phyloP scores from a whole-genome alignment of 2,888 invertebrate species.

The Choristoneura rosaceana region DNA sequence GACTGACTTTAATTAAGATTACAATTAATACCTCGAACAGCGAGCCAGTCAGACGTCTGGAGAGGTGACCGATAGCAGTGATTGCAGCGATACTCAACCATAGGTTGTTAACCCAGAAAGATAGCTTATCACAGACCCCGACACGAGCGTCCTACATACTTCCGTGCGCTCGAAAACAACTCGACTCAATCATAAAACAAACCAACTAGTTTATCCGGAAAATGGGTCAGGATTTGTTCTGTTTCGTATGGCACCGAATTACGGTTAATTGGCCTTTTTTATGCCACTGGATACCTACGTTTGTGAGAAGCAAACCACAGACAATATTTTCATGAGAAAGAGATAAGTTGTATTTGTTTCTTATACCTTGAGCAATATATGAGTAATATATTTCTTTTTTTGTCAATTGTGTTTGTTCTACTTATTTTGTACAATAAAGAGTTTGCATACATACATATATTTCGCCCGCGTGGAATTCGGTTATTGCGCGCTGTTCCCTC shows the following conservation, averaged over 20 bases:
- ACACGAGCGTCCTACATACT: constrained; percentile 80
- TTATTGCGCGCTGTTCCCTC: too few relatives aligned
- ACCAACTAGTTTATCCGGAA: background rate
- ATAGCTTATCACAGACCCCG: constrained; percentile 73
- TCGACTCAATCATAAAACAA: constrained; percentile 35
- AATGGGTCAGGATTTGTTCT: constrained; percentile 14
- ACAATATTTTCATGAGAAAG: background rate
- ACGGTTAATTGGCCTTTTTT: background rate
- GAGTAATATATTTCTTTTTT: too few relatives aligned
- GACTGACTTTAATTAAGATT: constrained; percentile 16
- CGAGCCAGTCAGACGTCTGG: constrained; percentile 32
- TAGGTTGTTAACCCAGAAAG: constrained; percentile 83
- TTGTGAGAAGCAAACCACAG: background rate
- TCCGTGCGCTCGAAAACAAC: constrained; percentile 60
- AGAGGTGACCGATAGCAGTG: constrained; percentile 64
- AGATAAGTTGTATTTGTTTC: too few relatives aligned
- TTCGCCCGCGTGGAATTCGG: too few relatives aligned
- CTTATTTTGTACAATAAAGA: too few relatives aligned
- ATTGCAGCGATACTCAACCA: constrained; percentile 73
- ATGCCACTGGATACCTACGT: background rate
- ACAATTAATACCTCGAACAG: constrained; percentile 21
- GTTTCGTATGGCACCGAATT: background rate
- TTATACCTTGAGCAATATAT: too few relatives aligned
- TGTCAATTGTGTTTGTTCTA: too few relatives aligned
- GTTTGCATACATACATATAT: too few relatives aligned